Evolutionary conservation across 2,888 invertebrate genomes (phyloP).

Genomic region (Prenolepis imparis): DNA sequence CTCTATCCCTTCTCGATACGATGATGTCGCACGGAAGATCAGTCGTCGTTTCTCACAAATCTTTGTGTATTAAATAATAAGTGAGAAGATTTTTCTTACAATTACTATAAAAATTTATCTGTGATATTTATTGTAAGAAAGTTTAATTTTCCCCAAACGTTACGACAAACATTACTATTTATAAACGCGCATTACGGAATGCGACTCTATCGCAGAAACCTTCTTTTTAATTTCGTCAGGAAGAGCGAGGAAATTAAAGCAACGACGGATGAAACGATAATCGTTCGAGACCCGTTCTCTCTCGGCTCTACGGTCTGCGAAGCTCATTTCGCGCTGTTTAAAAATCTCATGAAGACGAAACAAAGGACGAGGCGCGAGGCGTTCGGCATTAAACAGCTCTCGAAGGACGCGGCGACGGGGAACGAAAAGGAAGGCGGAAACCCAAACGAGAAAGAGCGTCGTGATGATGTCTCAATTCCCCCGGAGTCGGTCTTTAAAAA

Average conservation of each 20-base stretch:
- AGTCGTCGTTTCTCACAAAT: neutral
- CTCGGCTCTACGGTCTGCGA: slow-evolving; percentile 73
- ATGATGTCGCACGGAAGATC: neutral
- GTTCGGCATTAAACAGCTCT: slow-evolving; percentile 79
- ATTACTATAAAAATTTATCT: neutral
- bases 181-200: neutral
- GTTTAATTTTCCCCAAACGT: slow-evolving; percentile 1
- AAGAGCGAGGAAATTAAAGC: slow-evolving; percentile 76
- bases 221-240: slow-evolving; percentile 67
- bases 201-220: slow-evolving; percentile 30
- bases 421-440: slow-evolving; percentile 70
- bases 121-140: neutral
- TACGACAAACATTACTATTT: slow-evolving; percentile 22
- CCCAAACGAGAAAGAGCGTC: slow-evolving; percentile 74
- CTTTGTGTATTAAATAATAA: neutral
- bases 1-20: neutral
- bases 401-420: slow-evolving; percentile 67
- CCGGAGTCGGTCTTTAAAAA: slow-evolving; percentile 76
- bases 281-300: slow-evolving; percentile 73
- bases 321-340: slow-evolving; percentile 82
- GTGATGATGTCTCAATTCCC: slow-evolving; percentile 84
- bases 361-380: slow-evolving; percentile 78
- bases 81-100: neutral
- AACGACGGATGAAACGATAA: slow-evolving; percentile 77
- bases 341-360: slow-evolving; percentile 84